Evolutionary conservation across 2,888 invertebrate genomes (phyloP).

Genomic region (Podabrus alpinus): DNA sequence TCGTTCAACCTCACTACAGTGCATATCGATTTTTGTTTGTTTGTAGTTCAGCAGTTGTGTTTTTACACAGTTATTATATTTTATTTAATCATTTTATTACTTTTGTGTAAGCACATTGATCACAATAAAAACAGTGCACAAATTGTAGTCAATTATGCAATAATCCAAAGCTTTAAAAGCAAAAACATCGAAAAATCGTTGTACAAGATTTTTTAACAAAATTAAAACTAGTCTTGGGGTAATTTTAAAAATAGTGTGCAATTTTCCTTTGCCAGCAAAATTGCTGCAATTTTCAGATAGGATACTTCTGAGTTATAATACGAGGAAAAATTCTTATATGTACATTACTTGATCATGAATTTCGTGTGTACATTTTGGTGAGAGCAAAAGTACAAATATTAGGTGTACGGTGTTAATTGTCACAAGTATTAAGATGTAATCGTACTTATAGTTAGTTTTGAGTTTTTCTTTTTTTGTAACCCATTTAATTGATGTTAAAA

Average conservation of each 20-base stretch:
- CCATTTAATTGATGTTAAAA: neutral
- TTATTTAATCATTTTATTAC: neutral
- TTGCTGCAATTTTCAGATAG: neutral
- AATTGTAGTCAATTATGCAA: neutral
- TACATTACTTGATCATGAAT: neutral
- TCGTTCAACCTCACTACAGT: neutral
- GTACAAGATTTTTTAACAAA: neutral
- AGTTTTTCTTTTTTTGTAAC: neutral
- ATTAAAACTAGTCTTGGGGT: neutral
- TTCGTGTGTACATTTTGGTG: constrained; percentile 47
- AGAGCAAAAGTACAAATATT: constrained; percentile 55
- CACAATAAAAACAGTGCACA: neutral
- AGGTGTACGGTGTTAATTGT: constrained; percentile 26
- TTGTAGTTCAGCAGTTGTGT: neutral
- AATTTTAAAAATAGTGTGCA: neutral
- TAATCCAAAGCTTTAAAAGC: neutral
- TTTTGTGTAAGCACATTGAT: neutral
- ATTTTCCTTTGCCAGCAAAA: neutral
- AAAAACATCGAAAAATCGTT: neutral
- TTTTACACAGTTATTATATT: neutral
- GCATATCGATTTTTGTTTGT: neutral
- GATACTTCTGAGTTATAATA: neutral
- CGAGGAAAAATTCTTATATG: neutral
- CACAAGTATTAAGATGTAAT: constrained; percentile 13
- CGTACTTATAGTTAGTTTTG: neutral